A percentile compares a stretch with the other conserved stretches of the same genome.
Evolutionary conservation across 2,797 vertebrate species (phyloP).

Genomic region (Neoniphon sammara): DNA sequence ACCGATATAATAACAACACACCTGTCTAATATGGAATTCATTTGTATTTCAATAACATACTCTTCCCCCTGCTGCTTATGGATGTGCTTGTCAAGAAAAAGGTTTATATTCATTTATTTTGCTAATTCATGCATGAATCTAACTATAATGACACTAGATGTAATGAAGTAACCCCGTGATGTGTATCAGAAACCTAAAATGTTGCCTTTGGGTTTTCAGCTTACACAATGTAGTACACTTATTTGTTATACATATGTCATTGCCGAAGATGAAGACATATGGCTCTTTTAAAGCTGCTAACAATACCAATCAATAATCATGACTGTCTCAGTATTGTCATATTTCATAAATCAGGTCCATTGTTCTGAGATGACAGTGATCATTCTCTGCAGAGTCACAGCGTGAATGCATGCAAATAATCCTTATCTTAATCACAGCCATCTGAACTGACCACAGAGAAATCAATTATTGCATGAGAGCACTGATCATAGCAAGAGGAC

Average conservation of each 20-base stretch:
- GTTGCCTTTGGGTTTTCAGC: slow-evolving; percentile 75
- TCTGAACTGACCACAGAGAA: slow-evolving; percentile 67
- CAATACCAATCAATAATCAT: slow-evolving; percentile 90
- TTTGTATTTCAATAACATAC: slow-evolving; percentile 72
- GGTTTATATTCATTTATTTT: slow-evolving; percentile 79
- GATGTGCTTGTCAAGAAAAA: slow-evolving; percentile 77
- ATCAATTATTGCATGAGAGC: slow-evolving; percentile 55
- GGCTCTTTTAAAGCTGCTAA: slow-evolving; percentile 87
- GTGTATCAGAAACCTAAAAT: slow-evolving; percentile 76
- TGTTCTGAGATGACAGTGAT: slow-evolving; percentile 83
- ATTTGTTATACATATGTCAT: slow-evolving; percentile 84
- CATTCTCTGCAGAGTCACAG: slow-evolving; percentile 79
- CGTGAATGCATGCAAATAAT: slow-evolving; percentile 74
- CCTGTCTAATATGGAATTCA: slow-evolving; percentile 72
- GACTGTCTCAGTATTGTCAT: slow-evolving; percentile 84
- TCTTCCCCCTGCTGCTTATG: slow-evolving; percentile 67
- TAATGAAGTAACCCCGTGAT: slow-evolving; percentile 79
- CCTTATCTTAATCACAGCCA: slow-evolving; percentile 70
- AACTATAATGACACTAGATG: slow-evolving; percentile 70
- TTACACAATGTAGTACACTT: slow-evolving; percentile 77
- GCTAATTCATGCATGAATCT: slow-evolving; percentile 75
- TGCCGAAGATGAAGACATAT: slow-evolving; percentile 85
- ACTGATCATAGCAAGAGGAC: slow-evolving; percentile 7
- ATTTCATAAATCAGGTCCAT: slow-evolving; percentile 87
- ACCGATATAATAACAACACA: slow-evolving; percentile 67